phyloP scores from a whole-genome alignment of 2,797 vertebrate genomes.

The Pithecia hirsuta region DNA sequence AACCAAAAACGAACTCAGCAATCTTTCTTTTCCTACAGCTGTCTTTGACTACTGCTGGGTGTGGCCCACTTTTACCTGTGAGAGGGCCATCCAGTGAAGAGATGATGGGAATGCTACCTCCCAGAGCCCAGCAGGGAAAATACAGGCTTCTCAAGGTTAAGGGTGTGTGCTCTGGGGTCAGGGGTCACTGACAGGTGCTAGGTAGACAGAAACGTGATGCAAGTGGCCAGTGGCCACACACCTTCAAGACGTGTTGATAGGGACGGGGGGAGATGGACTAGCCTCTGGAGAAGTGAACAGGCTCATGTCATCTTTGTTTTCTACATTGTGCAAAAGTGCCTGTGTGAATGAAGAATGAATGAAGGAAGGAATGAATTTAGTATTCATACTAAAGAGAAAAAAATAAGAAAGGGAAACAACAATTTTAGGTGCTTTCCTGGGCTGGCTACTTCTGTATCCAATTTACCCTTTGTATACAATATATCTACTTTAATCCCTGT shows the following conservation, averaged over 20 bases:
- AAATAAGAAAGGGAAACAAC: not conserved
- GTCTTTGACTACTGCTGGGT: not conserved
- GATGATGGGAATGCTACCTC: not conserved
- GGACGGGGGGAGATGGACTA: not conserved
- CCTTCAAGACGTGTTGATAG: not conserved
- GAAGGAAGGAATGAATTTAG: not conserved
- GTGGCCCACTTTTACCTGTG: not conserved
- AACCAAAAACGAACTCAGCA: not conserved
- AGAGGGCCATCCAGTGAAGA: not conserved
- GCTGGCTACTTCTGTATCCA: not conserved
- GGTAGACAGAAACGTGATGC: not conserved
- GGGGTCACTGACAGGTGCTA: not conserved
- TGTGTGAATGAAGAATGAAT: not conserved
- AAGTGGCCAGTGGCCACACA: not conserved
- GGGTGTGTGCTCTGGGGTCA: not conserved
- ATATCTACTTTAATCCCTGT: not conserved
- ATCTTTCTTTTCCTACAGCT: not conserved
- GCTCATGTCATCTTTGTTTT: not conserved
- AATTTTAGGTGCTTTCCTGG: not conserved
- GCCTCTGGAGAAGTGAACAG: not conserved
- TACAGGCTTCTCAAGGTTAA: not conserved
- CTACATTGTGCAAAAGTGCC: fast-evolving
- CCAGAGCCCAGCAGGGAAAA: not conserved
- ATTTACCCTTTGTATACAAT: not conserved
- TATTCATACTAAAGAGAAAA: not conserved